Evolutionary conservation across 2,797 vertebrate genomes (phyloP).

Genomic region (Dicrostonyx torquatus): DNA sequence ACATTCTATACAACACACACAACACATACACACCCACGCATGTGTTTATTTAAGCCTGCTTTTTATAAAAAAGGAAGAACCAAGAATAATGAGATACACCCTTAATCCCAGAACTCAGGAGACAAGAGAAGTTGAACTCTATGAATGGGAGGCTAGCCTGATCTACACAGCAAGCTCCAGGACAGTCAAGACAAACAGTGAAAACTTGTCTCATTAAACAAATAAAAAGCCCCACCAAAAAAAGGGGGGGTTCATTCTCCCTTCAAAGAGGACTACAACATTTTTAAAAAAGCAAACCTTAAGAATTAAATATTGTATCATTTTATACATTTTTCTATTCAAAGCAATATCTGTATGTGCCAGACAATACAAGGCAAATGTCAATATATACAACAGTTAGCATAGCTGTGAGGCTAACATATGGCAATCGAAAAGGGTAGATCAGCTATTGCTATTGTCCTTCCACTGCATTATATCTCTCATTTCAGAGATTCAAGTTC

Average conservation of each 20-base stretch:
- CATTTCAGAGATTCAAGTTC: conserved; percentile 71
- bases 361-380: background rate
- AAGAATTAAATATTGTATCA: background rate
- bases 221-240: background rate
- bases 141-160: background rate
- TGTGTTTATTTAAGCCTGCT: too few relatives aligned
- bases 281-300: background rate
- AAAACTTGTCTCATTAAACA: background rate
- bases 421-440: conserved; percentile 57
- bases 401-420: conserved; percentile 41
- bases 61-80: background rate
- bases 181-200: background rate
- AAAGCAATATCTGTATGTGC: background rate
- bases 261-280: background rate
- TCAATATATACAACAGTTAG: conserved; percentile 6
- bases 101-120: background rate
- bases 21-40: background rate
- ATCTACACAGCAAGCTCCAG: background rate
- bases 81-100: background rate
- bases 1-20: background rate
- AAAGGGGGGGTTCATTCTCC: too few relatives aligned
- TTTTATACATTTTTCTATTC: conserved; percentile 11
- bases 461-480: conserved; percentile 58
- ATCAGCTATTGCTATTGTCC: conserved; percentile 53
- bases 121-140: background rate